Evolutionary conservation across 2,113 vertebrate genomes (phyloP).

Genomic region (Ginglymostoma cirratum): DNA sequence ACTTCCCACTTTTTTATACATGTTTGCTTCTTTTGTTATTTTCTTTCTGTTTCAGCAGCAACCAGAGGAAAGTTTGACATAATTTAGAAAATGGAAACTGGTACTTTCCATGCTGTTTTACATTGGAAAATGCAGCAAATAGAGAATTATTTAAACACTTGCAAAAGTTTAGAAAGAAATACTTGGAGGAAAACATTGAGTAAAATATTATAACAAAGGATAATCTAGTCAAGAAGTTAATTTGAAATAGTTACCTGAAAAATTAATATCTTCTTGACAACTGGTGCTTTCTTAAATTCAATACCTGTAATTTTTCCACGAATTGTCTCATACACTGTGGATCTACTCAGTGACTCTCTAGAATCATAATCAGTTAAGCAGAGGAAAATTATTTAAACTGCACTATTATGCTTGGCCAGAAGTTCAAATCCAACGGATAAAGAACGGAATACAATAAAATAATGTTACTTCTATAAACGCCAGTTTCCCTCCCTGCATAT

Average conservation of each 20-base stretch:
- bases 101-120: not conserved
- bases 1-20: not conserved
- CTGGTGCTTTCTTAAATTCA: not conserved
- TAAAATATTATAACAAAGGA: not conserved
- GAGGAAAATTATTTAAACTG: not conserved
- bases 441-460: not conserved
- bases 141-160: not conserved
- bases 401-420: not conserved
- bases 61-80: not conserved
- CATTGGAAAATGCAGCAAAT: not conserved
- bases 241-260: not conserved
- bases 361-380: not conserved
- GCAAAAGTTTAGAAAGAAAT: not conserved
- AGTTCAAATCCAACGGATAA: not conserved
- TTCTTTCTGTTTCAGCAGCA: not conserved
- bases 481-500: not conserved
- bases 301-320: not conserved
- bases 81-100: not conserved
- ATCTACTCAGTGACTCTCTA: not conserved
- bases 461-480: not conserved
- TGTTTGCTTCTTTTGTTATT: not conserved
- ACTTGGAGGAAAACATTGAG: not conserved
- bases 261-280: not conserved
- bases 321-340: not conserved
- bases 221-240: not conserved